These are phyloP conservation scores for Limnephilus rhombicus DNA, from an alignment of 2,888 invertebrate genomes.

Conservation along the genomic window DNA sequence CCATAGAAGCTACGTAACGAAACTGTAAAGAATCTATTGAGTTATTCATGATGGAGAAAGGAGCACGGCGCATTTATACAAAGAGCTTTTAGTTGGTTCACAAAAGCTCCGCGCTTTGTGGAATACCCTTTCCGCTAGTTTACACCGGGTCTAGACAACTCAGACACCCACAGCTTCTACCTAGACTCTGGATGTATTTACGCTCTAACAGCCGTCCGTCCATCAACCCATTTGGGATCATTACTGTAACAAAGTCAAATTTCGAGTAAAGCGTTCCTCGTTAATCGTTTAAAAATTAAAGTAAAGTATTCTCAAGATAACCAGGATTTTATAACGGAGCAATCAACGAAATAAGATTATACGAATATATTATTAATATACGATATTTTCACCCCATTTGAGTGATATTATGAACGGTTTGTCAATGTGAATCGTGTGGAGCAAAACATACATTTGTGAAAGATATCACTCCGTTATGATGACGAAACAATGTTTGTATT, in stretches of 20 bases:
- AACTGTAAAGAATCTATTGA: constrained; percentile 55
- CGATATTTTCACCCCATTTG: neutral
- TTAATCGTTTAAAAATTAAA: no score
- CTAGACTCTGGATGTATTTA: neutral
- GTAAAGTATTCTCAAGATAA: neutral
- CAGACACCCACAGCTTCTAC: neutral
- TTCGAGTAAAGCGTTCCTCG: neutral
- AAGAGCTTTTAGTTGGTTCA: constrained; percentile 54
- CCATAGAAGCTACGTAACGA: constrained; percentile 43
- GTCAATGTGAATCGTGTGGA: neutral
- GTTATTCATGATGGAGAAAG: constrained; percentile 49
- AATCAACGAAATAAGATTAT: neutral
- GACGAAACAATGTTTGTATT: neutral
- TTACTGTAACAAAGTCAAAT: neutral
- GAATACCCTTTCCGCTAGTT: constrained; percentile 33
- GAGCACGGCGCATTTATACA: constrained; percentile 49
- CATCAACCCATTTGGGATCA: neutral
- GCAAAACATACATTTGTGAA: neutral
- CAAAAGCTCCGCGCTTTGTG: constrained; percentile 46
- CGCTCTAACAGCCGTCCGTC: neutral
- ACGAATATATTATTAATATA: neutral
- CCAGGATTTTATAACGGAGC: neutral
- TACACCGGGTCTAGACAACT: constrained; percentile 28
- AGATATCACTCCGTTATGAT: no score
- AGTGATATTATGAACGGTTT: neutral